phyloP scores from a whole-genome alignment of 2,113 vertebrate species.

The Opisthocomus hoazin region DNA sequence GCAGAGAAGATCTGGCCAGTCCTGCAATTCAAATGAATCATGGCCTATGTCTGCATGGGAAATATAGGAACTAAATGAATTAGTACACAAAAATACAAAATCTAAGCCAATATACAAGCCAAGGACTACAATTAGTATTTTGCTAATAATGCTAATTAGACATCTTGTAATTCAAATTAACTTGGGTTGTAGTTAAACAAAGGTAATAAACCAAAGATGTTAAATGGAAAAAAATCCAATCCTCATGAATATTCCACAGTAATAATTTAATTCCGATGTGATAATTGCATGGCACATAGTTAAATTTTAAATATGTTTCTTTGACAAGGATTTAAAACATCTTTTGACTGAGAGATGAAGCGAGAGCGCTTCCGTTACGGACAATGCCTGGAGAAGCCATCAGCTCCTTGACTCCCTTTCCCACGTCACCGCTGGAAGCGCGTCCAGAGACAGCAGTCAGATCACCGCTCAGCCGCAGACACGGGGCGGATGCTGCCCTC shows the following conservation, averaged over 20 bases:
- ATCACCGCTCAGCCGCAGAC: too few species aligned
- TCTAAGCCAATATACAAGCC: neutral
- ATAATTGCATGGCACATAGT: neutral
- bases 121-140: neutral
- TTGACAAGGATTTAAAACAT: neutral
- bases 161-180: neutral
- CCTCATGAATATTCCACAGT: neutral
- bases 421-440: neutral
- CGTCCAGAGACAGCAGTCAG: rapidly evolving
- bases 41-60: neutral
- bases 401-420: rapidly evolving
- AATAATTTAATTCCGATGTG: neutral
- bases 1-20: neutral
- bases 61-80: neutral
- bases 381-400: neutral
- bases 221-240: neutral
- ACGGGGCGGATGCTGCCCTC: neutral
- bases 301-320: neutral
- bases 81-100: neutral
- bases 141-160: neutral
- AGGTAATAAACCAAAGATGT: neutral
- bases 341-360: neutral
- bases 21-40: neutral
- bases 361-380: neutral
- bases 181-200: neutral